A percentile compares a stretch with the other conserved stretches of the same genome.
phyloP scores from a whole-genome alignment of 2,797 vertebrate species.

The Oreortyx pictus region DNA sequence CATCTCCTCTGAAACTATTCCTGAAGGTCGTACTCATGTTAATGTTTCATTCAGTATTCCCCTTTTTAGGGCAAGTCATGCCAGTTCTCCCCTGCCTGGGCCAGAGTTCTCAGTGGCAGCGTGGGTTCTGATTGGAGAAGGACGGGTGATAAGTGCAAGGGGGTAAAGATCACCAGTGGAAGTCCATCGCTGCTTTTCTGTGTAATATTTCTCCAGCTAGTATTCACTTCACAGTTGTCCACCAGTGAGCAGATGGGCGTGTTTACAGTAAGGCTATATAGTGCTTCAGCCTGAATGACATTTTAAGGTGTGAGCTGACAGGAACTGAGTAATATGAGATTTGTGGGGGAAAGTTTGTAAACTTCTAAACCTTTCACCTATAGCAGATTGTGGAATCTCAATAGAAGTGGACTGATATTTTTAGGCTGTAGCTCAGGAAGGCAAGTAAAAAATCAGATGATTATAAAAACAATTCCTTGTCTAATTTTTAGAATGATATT shows the following conservation, averaged over 20 bases:
- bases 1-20: not conserved
- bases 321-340: conserved; percentile 42
- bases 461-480: not conserved
- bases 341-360: conserved; percentile 53
- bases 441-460: not conserved
- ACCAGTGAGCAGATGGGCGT: conserved; percentile 45
- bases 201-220: conserved; percentile 15
- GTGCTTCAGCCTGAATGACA: conserved; percentile 45
- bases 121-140: not conserved
- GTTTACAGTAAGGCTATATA: conserved; percentile 27
- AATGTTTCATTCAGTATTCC: not conserved
- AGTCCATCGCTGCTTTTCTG: not conserved
- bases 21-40: not conserved
- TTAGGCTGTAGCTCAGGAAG: conserved; percentile 25
- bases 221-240: conserved; percentile 44
- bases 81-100: not conserved
- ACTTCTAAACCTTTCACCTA: conserved; percentile 12
- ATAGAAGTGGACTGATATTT: not conserved
- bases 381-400: conserved; percentile 14
- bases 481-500: not conserved
- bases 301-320: conserved; percentile 10
- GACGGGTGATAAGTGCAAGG: not conserved
- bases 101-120: not conserved
- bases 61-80: not conserved
- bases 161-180: conserved; percentile 32